Base-by-base conservation (phyloP, 2,113 vertebrate species). In the Etia nguti region DNA sequence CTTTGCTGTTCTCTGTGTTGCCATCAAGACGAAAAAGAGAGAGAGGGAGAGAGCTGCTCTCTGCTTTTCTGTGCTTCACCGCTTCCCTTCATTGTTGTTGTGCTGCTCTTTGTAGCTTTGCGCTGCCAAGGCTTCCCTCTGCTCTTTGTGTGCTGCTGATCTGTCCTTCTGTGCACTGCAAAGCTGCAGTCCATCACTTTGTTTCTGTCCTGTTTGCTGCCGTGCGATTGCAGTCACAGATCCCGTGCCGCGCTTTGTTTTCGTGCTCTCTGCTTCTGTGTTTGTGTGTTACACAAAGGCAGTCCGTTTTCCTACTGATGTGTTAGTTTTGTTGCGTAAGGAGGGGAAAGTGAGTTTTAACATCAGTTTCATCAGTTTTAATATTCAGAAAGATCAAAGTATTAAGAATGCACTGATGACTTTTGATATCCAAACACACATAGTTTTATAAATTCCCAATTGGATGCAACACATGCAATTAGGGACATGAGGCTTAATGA, bases 1-100 rank as follows among this genome's bases (percentile, higher is more conserved):
- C 92, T 93, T 94, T 81, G 90, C 93, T 93, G 73, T 84, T 80
- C 88, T 88, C 85, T 6, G 86, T 86, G 88, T 87, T 57, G 87
- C 82, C 83, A 70, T 85, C 4, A 56, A 90, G 81, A 87, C 79
- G 81, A 75, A 89, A 82, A 73, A 57, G 80, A 88, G 54, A 83
- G 79, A 80, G 85, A 89, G 81, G 36, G 22, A 41, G 88, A 86
- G 89, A 86, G 83, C 41, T 38, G 36, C 83, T 88, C 80, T 87
- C 65, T 59, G 80, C 90, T 86, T 89, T 24, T 87, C 80, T 22
- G 86, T 87, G 91, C 94, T 90, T 89, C 86, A 55, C 86, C 46
- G 91, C 94, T 92, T 92, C 81, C 29, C 65, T 48, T 85, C 79
- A 73, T 85, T 92, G 90, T 87, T 89, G 91, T 90, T 82, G 77